These are phyloP conservation scores for Napeogenes sylphis DNA, from an alignment of 2,888 invertebrate species.

Conservation along the genomic window DNA sequence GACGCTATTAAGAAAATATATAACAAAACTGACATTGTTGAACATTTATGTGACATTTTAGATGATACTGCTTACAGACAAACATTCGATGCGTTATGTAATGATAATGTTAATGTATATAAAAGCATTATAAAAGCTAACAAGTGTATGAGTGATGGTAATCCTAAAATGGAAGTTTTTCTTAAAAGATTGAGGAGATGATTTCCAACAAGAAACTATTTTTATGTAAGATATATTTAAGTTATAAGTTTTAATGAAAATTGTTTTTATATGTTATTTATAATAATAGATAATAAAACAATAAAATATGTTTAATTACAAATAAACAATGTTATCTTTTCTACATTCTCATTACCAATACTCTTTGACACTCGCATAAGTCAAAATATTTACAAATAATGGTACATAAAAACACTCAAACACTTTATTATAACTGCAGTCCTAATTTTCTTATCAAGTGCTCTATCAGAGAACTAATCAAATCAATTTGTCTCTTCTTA, in stretches of 20 bases:
- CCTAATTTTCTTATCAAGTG: not conserved
- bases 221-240: no score
- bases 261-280: not conserved
- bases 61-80: slow-evolving; percentile 29
- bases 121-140: slow-evolving; percentile 16
- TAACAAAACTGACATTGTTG: not conserved
- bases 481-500: slow-evolving; percentile 62
- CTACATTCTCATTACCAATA: no score
- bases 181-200: slow-evolving; percentile 13
- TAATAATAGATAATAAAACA: no score
- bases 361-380: no score
- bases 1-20: slow-evolving; percentile 34
- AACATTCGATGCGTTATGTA: slow-evolving; percentile 45
- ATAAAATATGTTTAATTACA: no score
- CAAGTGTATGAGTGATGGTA: slow-evolving; percentile 7
- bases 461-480: slow-evolving; percentile 36
- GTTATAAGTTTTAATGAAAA: no score
- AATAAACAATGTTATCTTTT: no score
- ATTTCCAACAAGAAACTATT: not conserved
- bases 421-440: no score
- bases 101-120: slow-evolving; percentile 40
- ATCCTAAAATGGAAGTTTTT: slow-evolving; percentile 29
- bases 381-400: no score
- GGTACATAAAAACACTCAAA: no score
- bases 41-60: slow-evolving; percentile 9